phyloP scores from a whole-genome alignment of 2,797 vertebrate genomes.

The Sebastolobus alascanus region DNA sequence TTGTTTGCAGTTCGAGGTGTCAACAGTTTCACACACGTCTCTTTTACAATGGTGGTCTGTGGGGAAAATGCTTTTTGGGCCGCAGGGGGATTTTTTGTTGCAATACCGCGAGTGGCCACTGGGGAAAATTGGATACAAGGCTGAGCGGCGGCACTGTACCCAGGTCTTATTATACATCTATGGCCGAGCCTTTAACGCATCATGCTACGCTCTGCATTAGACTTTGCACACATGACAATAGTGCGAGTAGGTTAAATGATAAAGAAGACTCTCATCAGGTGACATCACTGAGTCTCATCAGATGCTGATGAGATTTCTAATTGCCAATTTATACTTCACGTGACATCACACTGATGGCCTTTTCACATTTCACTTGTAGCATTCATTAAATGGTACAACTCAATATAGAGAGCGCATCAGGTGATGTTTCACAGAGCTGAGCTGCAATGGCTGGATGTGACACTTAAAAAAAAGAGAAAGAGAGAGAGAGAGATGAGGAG shows the following conservation, averaged over 20 bases:
- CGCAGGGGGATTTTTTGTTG: too few relatives aligned
- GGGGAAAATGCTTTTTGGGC: too few relatives aligned
- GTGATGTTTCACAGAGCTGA: constrained; percentile 37
- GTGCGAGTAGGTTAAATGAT: neutral
- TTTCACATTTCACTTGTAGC: constrained; percentile 18
- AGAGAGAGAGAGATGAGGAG: constrained; percentile 26
- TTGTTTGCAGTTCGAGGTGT: too few relatives aligned
- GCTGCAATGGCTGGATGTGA: constrained; percentile 40
- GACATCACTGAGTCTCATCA: neutral
- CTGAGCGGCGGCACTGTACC: too few relatives aligned
- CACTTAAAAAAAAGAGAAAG: constrained; percentile 28
- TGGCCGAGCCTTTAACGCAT: neutral
- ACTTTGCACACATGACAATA: neutral
- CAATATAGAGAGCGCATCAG: constrained; percentile 42
- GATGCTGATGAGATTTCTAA: neutral
- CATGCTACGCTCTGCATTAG: neutral
- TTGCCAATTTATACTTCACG: neutral
- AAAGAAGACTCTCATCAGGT: neutral
- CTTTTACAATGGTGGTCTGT: too few relatives aligned
- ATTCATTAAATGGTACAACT: constrained; percentile 44
- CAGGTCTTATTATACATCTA: too few relatives aligned
- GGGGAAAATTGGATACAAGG: too few relatives aligned
- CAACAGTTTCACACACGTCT: too few relatives aligned
- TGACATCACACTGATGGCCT: constrained; percentile 1
- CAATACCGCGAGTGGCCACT: too few relatives aligned